Conservation (phyloP, 2,888 invertebrate genomes). For the Prenolepis imparis region DNA sequence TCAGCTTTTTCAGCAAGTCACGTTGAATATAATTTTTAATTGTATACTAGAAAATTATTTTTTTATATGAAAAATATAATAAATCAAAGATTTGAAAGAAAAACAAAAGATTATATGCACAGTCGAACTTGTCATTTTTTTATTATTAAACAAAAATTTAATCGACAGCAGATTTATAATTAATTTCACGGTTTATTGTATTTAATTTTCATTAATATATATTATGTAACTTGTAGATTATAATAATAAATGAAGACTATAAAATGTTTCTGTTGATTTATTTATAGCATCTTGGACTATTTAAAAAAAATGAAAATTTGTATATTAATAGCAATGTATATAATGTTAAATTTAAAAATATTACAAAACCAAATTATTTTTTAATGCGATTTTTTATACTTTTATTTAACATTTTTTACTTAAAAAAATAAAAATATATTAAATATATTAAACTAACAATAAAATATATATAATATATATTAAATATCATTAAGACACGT, state of each 20-base stretch:
- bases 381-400: background rate
- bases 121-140: background rate
- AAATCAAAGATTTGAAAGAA: background rate
- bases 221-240: slow-evolving; percentile 59
- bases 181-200: slow-evolving; percentile 1
- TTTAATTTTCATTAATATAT: background rate
- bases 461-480: background rate
- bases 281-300: background rate
- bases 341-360: background rate
- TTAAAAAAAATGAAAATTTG: background rate
- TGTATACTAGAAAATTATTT: slow-evolving; percentile 14
- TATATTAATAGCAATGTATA: background rate
- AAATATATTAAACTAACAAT: no score
- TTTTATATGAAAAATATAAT: background rate
- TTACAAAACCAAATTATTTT: background rate
- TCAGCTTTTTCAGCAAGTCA: background rate
- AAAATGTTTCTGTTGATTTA: background rate
- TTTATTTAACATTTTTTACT: background rate
- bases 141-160: background rate
- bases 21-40: background rate
- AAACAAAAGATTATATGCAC: background rate
- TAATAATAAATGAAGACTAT: slow-evolving; percentile 61
- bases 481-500: background rate
- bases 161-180: background rate
- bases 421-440: background rate